Evolutionary conservation across 2,113 vertebrate genomes (phyloP), one percentile per base, ranked within the genome.

Genomic region (Gymnobelideus leadbeateri): DNA sequence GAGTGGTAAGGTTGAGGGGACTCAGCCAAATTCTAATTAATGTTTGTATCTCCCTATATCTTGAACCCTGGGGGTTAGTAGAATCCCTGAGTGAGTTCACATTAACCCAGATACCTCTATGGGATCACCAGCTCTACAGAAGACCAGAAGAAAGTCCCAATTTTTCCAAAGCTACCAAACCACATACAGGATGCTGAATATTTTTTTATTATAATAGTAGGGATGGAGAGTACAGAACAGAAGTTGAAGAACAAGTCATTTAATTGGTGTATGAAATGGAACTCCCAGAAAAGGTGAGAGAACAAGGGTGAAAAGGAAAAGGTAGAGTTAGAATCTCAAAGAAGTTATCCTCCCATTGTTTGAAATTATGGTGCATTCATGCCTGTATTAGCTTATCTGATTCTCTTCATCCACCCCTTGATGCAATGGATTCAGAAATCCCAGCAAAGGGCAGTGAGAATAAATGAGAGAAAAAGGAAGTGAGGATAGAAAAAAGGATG

Each of bases 1-100:
- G 57, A 94, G 49, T 91, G 43, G 51, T 21, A 49, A 93, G 93
- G 6, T 53, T 93, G 16, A 51, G 91, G 53, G 46, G 37, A 21
- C 55, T 93, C 51, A 95, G 55, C 21, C 21, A 55, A 92, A 43
- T 93, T 92, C 68, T 93, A 94, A 96, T 96, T 95, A 97, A 31
- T 55, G 50, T 94, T 94, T 96, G 52, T 51, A 92, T 94, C 19
- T 93, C 51, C 89, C 92, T 21, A 93, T 51, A 92, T 6, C 0
- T 28, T 68, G 55, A 97, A 25, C 37, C 57, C 90, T 7, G 61
- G 92, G 53, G 92, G 37, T 94, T 93, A 89, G 16, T 1, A 90
- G 51, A 92, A 25, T 93, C 89, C 95, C 95, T 91, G 93, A 92
- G 61, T 57, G 77, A 92, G 25, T n/a, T n/a, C 0, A 14, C 31